Percentiles rank a stretch among this genome's conserved stretches.
phyloP scores from a whole-genome alignment of 2,113 vertebrate genomes.

The Zosterops borbonicus region DNA sequence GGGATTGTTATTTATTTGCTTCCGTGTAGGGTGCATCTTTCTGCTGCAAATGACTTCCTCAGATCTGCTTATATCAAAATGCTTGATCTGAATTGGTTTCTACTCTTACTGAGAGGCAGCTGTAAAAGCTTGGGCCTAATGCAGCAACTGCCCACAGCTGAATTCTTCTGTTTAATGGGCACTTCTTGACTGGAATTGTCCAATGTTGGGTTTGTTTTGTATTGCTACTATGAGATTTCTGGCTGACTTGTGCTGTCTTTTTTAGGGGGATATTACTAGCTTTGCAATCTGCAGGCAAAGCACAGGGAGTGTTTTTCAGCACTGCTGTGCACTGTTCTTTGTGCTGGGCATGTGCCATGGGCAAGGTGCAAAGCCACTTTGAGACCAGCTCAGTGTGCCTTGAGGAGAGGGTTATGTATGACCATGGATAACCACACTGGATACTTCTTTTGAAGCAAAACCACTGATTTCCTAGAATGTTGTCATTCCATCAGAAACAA shows the following conservation, averaged over 20 bases:
- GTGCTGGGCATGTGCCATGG: background rate
- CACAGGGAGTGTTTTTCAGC: background rate
- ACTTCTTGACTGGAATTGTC: background rate
- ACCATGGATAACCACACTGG: background rate
- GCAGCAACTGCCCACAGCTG: background rate
- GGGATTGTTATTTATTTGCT: background rate
- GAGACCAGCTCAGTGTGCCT: background rate
- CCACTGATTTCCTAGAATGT: background rate
- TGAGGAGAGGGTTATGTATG: background rate
- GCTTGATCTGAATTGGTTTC: background rate
- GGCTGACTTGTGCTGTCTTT: background rate
- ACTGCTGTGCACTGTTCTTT: background rate
- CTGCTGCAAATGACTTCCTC: background rate
- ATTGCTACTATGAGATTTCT: background rate
- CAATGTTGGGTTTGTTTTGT: background rate
- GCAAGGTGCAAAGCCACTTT: background rate
- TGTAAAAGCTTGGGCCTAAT: background rate
- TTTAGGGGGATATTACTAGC: background rate
- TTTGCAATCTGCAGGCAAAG: background rate
- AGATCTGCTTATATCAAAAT: background rate
- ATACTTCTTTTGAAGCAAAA: background rate
- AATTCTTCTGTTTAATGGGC: background rate
- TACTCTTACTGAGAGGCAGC: background rate
- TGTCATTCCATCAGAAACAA: background rate
- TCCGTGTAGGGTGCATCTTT: fast-evolving